Base-by-base conservation (phyloP, 2,888 invertebrate species). In the Epistrophella euchroma region DNA sequence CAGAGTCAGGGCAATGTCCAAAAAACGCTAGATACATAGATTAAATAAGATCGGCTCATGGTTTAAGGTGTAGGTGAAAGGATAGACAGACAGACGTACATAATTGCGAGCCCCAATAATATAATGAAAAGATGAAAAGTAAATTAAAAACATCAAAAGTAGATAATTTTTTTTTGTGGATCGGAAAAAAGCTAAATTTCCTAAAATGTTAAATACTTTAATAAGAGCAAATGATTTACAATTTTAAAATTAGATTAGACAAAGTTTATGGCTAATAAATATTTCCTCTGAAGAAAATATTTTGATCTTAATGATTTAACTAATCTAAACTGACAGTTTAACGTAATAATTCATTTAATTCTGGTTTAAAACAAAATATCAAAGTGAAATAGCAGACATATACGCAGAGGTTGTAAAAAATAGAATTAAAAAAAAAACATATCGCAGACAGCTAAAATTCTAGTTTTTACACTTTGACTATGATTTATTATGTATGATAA, bases 401-500 rank as follows among this genome's bases (percentile, higher is more conserved):
- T 40, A 40, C 15, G 4, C n/a, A n/a, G n/a, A n/a, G n/a, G n/a
- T 55, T 32, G 32, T 17, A 58, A 58, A 58, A 35, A 35, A 35
- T 11, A 35, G 28, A 35, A 19, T 5, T 17, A 9, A 32, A n/a
- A 56, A 17, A 32, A n/a, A 6, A 28, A 55, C 3, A 4, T 6
- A 32, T 7, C 5, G 32, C 32, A 32, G 32, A 32, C 32, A 32
- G 32, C 4, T 7, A 1, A 5, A 32, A 35, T 19, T n/a, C 9
- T 43, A 17, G 10, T 37, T 37, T 58, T 37, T 37, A 37, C 2
- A 17, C 0, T 13, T 19, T 58, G 22, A 32, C 13, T 47, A 13
- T 64, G 64, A 64, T 64, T 64, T 64, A 45, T 47, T 47, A 25
- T n/a, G 6, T 32, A 17, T 47, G 28, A 32, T 58, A 37, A 58